phyloP scores from a whole-genome alignment of 35 echinoderm and acorn worm genomes.

The Eucidaris tribuloides region DNA sequence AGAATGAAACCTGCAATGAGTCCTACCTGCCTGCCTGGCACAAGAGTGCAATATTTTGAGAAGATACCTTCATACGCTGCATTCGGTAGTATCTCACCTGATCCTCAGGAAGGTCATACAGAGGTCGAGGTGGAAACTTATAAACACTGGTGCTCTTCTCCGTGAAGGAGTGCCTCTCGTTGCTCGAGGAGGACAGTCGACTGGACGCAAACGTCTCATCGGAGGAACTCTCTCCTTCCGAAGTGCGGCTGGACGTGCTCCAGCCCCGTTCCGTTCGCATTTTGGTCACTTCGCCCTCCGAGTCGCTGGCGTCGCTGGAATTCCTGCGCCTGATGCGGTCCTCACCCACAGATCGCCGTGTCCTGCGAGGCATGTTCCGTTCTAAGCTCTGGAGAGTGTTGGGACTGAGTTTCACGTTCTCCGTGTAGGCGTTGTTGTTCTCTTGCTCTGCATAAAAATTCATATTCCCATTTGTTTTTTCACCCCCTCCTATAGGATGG shows the following conservation, averaged over 20 bases:
- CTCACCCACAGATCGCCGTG: slow-evolving; percentile 53
- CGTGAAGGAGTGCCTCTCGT: slow-evolving; percentile 1
- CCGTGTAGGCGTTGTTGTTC: slow-evolving; percentile 11
- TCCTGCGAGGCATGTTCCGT: slow-evolving; percentile 38
- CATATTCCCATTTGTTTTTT: background rate
- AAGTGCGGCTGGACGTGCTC: slow-evolving; percentile 18
- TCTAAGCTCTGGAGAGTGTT: slow-evolving; percentile 54
- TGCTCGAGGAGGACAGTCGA: background rate
- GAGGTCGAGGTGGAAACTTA: slow-evolving; percentile 15
- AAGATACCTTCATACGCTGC: background rate
- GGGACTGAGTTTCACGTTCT: slow-evolving; percentile 35
- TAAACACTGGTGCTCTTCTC: background rate
- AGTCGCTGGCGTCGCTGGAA: slow-evolving; percentile 56
- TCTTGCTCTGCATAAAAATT: slow-evolving; percentile 7
- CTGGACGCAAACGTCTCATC: slow-evolving; percentile 32
- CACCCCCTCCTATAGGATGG: background rate
- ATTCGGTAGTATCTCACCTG: slow-evolving; percentile 42
- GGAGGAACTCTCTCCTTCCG: slow-evolving; percentile 52
- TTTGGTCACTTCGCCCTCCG: slow-evolving; percentile 25
- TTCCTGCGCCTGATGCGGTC: slow-evolving; percentile 28
- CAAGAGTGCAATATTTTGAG: background rate
- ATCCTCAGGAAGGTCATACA: slow-evolving; percentile 54
- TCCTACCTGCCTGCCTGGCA: too few relatives aligned
- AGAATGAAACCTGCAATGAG: background rate
- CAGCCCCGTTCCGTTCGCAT: background rate